phyloP scores from a whole-genome alignment of 2,113 vertebrate genomes.

The Hoplias malabaricus region DNA sequence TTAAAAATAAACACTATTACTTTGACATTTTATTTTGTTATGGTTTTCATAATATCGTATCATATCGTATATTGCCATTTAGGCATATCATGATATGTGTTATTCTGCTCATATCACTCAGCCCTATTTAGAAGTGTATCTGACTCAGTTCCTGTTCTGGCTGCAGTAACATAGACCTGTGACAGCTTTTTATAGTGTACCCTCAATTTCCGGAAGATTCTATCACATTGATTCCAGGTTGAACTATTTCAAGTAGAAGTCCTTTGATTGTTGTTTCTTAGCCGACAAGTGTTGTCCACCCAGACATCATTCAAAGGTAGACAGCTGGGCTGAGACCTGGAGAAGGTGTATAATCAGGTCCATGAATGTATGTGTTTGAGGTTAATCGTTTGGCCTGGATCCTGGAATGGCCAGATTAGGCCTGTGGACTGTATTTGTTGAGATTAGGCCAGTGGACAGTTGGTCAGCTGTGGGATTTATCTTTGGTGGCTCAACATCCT shows the following conservation, averaged over 20 bases:
- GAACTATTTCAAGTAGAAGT: background rate
- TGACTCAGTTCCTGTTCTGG: background rate
- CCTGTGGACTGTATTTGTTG: background rate
- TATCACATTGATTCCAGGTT: background rate
- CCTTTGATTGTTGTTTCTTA: background rate
- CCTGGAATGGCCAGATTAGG: constrained; percentile 21
- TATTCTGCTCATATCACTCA: too few relatives aligned
- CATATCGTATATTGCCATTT: too few relatives aligned
- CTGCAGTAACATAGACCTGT: too few relatives aligned
- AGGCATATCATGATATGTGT: too few relatives aligned
- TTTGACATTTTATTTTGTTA: too few relatives aligned
- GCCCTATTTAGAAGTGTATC: too few relatives aligned
- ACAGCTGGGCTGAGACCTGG: constrained; percentile 44
- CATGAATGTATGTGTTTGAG: constrained; percentile 13
- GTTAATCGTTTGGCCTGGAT: constrained; percentile 54
- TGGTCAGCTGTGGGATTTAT: constrained; percentile 42
- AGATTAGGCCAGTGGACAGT: constrained; percentile 45
- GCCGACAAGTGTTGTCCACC: background rate
- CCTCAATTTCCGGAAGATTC: background rate
- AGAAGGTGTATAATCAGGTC: constrained; percentile 41
- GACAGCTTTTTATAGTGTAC: background rate
- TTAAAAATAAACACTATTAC: too few relatives aligned
- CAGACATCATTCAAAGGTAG: constrained; percentile 17
- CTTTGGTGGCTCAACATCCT: constrained; percentile 15
- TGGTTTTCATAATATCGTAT: too few relatives aligned